Conservation (phyloP, 2,113 vertebrate genomes). For the Corythoichthys intestinalis region DNA sequence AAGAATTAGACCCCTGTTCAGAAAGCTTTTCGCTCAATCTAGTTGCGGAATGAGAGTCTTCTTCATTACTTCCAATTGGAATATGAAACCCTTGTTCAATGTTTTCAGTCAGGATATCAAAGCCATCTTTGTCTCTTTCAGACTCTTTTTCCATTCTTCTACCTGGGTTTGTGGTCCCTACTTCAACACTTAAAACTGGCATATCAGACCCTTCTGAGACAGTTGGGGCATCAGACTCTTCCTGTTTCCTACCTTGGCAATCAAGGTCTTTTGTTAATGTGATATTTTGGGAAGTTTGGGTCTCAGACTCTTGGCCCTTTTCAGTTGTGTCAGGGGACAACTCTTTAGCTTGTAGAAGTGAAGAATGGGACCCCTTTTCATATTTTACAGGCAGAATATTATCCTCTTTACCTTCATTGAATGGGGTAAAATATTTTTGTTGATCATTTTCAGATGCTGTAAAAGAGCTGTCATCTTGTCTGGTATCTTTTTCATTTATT, state of each 20-base stretch:
- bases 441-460: too few species aligned
- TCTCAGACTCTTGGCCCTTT: background rate
- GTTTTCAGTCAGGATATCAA: background rate
- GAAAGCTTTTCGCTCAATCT: background rate
- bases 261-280: background rate
- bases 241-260: background rate
- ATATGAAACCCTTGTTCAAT: background rate
- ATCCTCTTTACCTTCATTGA: too few species aligned
- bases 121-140: background rate
- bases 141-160: background rate
- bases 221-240: background rate
- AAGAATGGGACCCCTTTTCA: background rate
- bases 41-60: background rate
- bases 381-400: too few species aligned
- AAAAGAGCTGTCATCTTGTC: too few species aligned
- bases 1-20: background rate
- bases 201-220: background rate
- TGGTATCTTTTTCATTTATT: too few species aligned
- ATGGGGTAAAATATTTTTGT: too few species aligned
- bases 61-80: background rate
- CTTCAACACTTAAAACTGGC: background rate
- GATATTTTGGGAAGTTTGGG: background rate
- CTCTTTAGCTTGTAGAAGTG: background rate
- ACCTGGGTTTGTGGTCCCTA: background rate
- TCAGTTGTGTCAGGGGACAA: background rate